Base-by-base conservation (phyloP, 2,797 vertebrate species). In the Phylloscopus collybita region DNA sequence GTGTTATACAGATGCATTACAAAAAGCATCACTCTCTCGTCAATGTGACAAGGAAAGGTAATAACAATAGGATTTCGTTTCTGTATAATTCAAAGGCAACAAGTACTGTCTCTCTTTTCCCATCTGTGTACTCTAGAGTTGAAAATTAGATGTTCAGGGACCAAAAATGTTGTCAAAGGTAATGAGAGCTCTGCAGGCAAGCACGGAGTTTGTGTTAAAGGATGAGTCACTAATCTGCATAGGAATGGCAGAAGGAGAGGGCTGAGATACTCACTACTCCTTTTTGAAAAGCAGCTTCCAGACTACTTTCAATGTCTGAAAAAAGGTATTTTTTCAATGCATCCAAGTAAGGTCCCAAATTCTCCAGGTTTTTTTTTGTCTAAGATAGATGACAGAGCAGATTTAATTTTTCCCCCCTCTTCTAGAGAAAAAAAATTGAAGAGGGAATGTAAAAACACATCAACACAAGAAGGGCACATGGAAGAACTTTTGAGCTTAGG, bases 131-230 rank as follows among this genome's bases (percentile, higher is more conserved):
- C 47, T 92, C 71, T 83, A 45, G 90, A 96, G 90, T 45, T 96
- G 96, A 97, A 97, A 97, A 97, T 98, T 93, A 97, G 94, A 95
- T 96, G 95, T 96, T 97, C 94, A 88, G 96, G 75, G 95, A 96
- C 95, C 92, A 85, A 93, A 96, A 96, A 94, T 80, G 93, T 95
- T 92, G 88, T 90, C 91, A 96, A 94, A 97, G 89, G 97, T 97
- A 97, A 96, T 92, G 87, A 97, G 94, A 92, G 96, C 81, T 95
- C 94, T 91, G 88, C 79, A 42, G 90, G 94, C 92, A 95, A 76
- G 32, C 42, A 76, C 3, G 47, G 61, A 89, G 81, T 95, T 97
- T 92, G 74, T 97, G 94, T 92, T 96, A 91, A 94, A 88, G 79
- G 72, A 81, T 97, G 96, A 97, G 89, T 97, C 96, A 97, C 82